phyloP scores from a whole-genome alignment of 2,113 vertebrate species.

The Brachionichthys hirsutus region DNA sequence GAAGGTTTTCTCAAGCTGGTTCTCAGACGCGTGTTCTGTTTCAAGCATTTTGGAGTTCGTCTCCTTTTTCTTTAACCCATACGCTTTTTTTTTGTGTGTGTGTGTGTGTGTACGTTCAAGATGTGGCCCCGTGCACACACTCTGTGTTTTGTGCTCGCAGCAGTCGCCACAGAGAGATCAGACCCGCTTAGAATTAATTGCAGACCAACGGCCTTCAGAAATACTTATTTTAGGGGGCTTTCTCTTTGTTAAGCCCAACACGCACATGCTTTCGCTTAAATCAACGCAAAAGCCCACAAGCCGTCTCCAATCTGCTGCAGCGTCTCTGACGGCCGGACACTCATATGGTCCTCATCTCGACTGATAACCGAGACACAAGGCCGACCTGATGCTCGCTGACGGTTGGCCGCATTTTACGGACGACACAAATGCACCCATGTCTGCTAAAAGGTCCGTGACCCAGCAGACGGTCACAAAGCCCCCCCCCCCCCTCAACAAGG shows the following conservation, averaged over 20 bases:
- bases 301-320: slow-evolving; percentile 29
- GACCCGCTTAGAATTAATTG: slow-evolving; percentile 6
- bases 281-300: not conserved
- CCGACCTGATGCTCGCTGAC: slow-evolving; percentile 84
- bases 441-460: slow-evolving; percentile 85
- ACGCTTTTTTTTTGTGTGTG: slow-evolving; percentile 36
- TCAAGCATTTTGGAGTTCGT: slow-evolving; percentile 60
- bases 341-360: slow-evolving; percentile 74
- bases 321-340: slow-evolving; percentile 77
- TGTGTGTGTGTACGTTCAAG: slow-evolving; percentile 44
- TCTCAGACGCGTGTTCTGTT: slow-evolving; percentile 52
- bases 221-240: not conserved
- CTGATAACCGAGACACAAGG: slow-evolving; percentile 77
- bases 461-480: slow-evolving; percentile 84
- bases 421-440: slow-evolving; percentile 87
- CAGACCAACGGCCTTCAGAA: not conserved
- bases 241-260: not conserved
- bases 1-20: slow-evolving; percentile 74
- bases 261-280: slow-evolving; percentile 3
- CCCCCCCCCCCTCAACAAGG: slow-evolving; percentile 71
- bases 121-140: slow-evolving; percentile 28
- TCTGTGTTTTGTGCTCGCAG: slow-evolving; percentile 38
- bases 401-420: slow-evolving; percentile 84
- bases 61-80: slow-evolving; percentile 37
- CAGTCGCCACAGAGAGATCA: slow-evolving; percentile 6